Evolutionary conservation across 35 echinoderm and acorn worm genomes (phyloP), one percentile per base, ranked within the genome.

Genomic region (Anneissia japonica): DNA sequence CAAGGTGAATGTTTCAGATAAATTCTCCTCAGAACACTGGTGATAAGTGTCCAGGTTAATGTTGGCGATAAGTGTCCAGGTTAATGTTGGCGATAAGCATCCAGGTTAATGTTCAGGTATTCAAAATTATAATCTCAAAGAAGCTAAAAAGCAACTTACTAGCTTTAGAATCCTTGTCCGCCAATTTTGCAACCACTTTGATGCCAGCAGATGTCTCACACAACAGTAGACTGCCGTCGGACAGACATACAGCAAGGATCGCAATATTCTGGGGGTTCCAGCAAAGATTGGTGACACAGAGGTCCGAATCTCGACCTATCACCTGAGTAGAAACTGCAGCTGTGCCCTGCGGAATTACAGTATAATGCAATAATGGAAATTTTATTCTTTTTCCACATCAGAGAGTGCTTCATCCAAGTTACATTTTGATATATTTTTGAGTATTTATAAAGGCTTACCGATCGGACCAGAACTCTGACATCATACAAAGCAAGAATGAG

Each of bases 241-340:
- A 94, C 73, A 99, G 84, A 87, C 96, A 99, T 0, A 80, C 87
- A 19, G 87, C 89, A 82, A 91, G 79, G 19, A 94, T 39, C 12
- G 16, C 21, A 0, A 84, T 31, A 41, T 64, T 76, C 16, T n/a
- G 46, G 1, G 96, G 96, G 37, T 99, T 99, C 96, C 96, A 99
- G 31, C 30, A 40, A 26, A 99, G 89, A 41, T 99, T 85, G n/a
- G 89, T 79, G 0, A 99, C 79, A 23, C 82, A 39, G 73, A 85
- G 35, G 31, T 92, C 75, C 11, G 89, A 17, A 32, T 85, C 86
- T 38, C 89, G 86, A 38, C 86, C 83, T 9, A 99, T 72, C 10
- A 79, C 36, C 0, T 79, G 32, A 0, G 56, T 82, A 10, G 79
- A 36, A 38, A 93, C 91, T 3, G 95, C 88, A 0, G 39, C 36